Percentiles rank a stretch among this genome's conserved stretches.
Conservation (phyloP, 2,113 vertebrate genomes). For the Hyperopisus bebe region DNA sequence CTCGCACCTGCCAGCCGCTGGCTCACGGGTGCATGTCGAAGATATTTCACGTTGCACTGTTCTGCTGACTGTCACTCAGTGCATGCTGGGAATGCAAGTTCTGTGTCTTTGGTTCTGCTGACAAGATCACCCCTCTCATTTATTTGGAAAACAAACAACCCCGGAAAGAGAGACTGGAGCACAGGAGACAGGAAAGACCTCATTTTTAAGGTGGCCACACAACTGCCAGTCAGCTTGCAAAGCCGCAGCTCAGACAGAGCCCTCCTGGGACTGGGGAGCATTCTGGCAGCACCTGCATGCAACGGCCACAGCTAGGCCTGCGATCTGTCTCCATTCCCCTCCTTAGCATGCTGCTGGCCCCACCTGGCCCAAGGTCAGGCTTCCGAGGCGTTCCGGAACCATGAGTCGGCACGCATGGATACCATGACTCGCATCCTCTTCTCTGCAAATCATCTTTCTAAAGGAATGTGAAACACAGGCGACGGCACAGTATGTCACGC, state of each 20-base stretch:
- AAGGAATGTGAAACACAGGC: not conserved
- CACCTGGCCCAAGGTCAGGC: slow-evolving; percentile 8
- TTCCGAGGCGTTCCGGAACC: not conserved
- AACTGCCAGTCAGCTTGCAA: not conserved
- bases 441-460: not conserved
- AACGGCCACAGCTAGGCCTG: not conserved
- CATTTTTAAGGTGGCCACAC: not conserved
- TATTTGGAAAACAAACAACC: not conserved
- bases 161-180: not conserved
- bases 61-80: not conserved
- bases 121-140: slow-evolving; percentile 2
- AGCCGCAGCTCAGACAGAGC: not conserved
- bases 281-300: not conserved
- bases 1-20: not conserved
- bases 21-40: not conserved
- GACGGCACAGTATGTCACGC: not conserved
- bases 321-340: not conserved
- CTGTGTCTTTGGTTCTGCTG: not conserved
- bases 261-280: not conserved
- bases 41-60: not conserved
- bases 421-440: not conserved
- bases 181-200: not conserved
- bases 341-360: not conserved
- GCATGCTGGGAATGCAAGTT: not conserved
- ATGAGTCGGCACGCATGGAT: not conserved